These are phyloP conservation scores for Luperina nickerlii DNA, from an alignment of 2,888 invertebrate species.

Conservation along the genomic window DNA sequence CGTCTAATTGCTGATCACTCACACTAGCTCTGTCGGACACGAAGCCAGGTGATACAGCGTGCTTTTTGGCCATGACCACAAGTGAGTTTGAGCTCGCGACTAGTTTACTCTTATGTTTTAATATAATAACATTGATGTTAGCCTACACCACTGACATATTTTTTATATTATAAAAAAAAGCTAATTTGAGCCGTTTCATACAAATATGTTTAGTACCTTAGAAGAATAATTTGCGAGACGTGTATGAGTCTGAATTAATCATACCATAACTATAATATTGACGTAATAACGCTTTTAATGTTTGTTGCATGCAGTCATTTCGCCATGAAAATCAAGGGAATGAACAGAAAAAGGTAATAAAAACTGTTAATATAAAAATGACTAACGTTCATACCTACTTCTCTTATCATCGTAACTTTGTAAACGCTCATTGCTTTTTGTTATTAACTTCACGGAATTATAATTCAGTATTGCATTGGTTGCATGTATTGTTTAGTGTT, in stretches of 20 bases:
- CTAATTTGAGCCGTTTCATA: background rate
- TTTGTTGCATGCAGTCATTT: constrained; percentile 87
- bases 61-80: too few relatives aligned
- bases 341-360: constrained; percentile 81
- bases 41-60: too few relatives aligned
- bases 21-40: too few relatives aligned
- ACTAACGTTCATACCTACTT: constrained; percentile 38
- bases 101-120: background rate
- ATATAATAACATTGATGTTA: background rate
- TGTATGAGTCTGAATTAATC: constrained; percentile 6
- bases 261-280: constrained; percentile 31
- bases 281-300: constrained; percentile 52
- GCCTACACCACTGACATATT: background rate
- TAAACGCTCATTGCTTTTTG: constrained; percentile 30
- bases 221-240: background rate
- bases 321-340: constrained; percentile 80
- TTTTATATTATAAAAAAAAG: background rate
- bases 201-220: constrained; percentile 14
- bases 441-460: background rate
- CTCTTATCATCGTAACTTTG: constrained; percentile 33
- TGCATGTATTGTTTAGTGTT: constrained; percentile 9
- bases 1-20: too few relatives aligned
- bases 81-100: too few relatives aligned
- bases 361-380: constrained; percentile 43
- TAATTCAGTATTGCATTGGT: constrained; percentile 10